Evolutionary conservation across 2,113 vertebrate species (phyloP), one percentile per base, ranked within the genome.

Genomic region (Heloderma charlesbogerti): DNA sequence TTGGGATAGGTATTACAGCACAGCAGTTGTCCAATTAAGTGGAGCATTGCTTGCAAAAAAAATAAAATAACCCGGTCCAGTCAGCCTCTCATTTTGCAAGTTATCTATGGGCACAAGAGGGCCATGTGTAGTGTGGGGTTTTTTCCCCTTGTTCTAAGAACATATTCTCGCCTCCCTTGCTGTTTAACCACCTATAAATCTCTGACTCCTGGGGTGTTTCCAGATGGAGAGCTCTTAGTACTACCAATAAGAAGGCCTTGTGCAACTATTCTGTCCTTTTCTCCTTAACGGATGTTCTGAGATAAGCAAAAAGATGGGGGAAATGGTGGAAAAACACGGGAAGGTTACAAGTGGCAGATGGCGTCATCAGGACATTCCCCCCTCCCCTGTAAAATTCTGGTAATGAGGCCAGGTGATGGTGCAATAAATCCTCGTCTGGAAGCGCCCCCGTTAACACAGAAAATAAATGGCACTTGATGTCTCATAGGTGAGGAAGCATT

Each of bases 21-120:
- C 95, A 97, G 96, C 96, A 63, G 96, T 96, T 95, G 94, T 96
- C 94, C 95, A 96, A 96, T 96, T 96, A 96, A 92, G 90, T 93
- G 90, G 92, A 94, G 91, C 89, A 87, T 94, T 90, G 83, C 89
- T 93, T 90, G 93, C 94, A 94, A 74, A 91, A 95, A 90, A 89
- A 87, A 89, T 79, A 81, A 88, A 69, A 92, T 92, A n/a, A 15
- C 20, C 20, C 60, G n/a, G 29, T 84, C 74, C 84, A 31, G 63
- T 87, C 94, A 90, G 40, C 74, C 69, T 78, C 67, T 85, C 20
- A 5, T 93, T 94, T 86, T 89, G 93, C 84, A 85, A 92, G 94
- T 95, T 94, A 92, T 94, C 77, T 1, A 0, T 86, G 87, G 48
- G 40, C 92, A 79, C 63, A 75, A 82, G 84, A 88, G 90, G 89